Evolutionary conservation across 1,140 invertebrate species (phyloP).

Genomic region (Ectropis grisescens): DNA sequence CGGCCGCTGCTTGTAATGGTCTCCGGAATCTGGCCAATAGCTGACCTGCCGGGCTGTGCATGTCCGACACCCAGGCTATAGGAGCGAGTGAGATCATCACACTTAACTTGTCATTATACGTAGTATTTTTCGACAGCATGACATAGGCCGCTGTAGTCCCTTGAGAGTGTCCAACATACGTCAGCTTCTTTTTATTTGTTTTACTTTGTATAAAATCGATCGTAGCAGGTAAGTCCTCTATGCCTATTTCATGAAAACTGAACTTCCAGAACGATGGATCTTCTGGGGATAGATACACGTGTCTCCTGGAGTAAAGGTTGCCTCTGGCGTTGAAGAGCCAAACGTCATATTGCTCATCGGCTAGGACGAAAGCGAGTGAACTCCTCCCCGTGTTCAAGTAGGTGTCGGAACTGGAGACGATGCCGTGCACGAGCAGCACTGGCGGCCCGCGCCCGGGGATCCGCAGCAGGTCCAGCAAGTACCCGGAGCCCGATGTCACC

Average conservation of each 20-base stretch:
- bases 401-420: too few species aligned
- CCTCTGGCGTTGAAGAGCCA: too few species aligned
- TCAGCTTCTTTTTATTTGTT: slow-evolving; percentile 51
- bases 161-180: slow-evolving; percentile 74
- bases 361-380: too few species aligned
- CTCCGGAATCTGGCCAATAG: not conserved
- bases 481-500: too few species aligned
- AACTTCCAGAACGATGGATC: too few species aligned
- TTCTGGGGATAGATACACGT: too few species aligned
- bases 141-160: slow-evolving; percentile 77
- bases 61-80: slow-evolving; percentile 68
- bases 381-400: too few species aligned
- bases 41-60: slow-evolving; percentile 61
- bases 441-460: too few species aligned
- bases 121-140: slow-evolving; percentile 68
- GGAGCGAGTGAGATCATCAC: slow-evolving; percentile 56
- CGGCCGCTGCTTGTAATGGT: not conserved
- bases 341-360: too few species aligned
- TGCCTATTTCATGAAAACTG: slow-evolving; percentile 68
- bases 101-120: slow-evolving; percentile 74
- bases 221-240: slow-evolving; percentile 61
- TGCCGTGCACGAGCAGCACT: too few species aligned
- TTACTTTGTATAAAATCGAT: slow-evolving; percentile 60
- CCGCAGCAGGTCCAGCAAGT: too few species aligned
- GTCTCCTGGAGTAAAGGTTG: too few species aligned